Conservation (phyloP, 2,797 vertebrate species). For the Pseudochaenichthys georgianus region DNA sequence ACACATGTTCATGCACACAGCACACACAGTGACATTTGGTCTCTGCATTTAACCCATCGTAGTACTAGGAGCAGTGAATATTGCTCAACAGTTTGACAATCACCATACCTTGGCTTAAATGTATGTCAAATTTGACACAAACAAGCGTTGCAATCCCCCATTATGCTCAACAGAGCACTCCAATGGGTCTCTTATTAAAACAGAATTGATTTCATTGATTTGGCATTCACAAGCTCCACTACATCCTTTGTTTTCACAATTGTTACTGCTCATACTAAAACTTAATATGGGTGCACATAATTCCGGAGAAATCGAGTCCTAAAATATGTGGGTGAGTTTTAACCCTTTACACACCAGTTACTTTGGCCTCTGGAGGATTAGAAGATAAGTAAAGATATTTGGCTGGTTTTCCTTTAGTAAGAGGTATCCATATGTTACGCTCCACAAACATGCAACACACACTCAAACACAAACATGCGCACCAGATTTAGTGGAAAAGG, state of each 20-base stretch:
- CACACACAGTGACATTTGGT: no score
- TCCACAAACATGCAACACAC: background rate
- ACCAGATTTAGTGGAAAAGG: conserved; percentile 41
- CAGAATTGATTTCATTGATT: background rate
- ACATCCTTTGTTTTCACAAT: background rate
- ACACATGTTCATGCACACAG: no score
- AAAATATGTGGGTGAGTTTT: background rate
- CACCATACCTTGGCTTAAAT: background rate
- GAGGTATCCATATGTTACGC: conserved; percentile 20
- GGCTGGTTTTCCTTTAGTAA: conserved; percentile 7
- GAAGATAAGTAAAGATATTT: background rate
- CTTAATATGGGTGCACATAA: background rate
- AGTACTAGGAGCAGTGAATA: no score
- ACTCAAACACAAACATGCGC: background rate
- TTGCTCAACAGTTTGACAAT: background rate
- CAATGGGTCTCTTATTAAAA: no score
- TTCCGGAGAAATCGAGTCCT: background rate
- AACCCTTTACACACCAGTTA: background rate
- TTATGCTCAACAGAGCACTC: background rate
- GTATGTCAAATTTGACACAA: background rate
- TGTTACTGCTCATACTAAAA: background rate
- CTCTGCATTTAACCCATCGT: no score
- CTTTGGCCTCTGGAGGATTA: conserved; percentile 5
- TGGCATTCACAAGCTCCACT: background rate
- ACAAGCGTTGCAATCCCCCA: no score